These are phyloP conservation scores for Tromatobia lineatoria DNA, from an alignment of 2,888 invertebrate species.

Conservation along the genomic window DNA sequence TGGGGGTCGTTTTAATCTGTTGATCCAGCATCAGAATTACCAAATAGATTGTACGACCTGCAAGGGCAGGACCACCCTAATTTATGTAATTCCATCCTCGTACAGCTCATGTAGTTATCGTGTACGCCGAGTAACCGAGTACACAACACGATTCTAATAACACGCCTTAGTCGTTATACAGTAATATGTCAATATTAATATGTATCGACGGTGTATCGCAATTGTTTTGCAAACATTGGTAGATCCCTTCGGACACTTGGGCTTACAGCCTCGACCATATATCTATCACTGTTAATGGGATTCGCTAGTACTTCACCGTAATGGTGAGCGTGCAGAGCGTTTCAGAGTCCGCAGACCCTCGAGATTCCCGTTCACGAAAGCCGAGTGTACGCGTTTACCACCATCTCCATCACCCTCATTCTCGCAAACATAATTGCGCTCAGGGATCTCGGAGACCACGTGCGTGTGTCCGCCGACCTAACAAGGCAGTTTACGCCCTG, in stretches of 20 bases:
- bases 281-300: constrained; percentile 58
- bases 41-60: neutral
- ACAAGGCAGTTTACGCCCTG: constrained; percentile 65
- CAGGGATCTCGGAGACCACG: constrained; percentile 60
- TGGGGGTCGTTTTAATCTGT: neutral
- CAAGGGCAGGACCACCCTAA: neutral
- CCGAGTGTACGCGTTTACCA: constrained; percentile 40
- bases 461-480: constrained; percentile 62
- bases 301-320: constrained; percentile 55
- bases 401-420: constrained; percentile 28
- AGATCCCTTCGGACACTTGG: constrained; percentile 14
- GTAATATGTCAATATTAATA: constrained; percentile 14
- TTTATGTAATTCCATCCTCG: constrained; percentile 1
- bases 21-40: neutral
- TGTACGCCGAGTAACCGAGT: neutral
- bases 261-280: constrained; percentile 34
- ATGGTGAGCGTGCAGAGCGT: constrained; percentile 35
- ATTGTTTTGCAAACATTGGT: constrained; percentile 17
- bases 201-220: constrained; percentile 6
- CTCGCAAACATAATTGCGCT: constrained; percentile 62
- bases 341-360: constrained; percentile 54
- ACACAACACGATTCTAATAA: constrained; percentile 10
- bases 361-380: constrained; percentile 57
- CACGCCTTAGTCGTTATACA: neutral
- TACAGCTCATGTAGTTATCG: neutral